These are phyloP conservation scores for Pyxicephalus adspersus DNA, from an alignment of 2,113 vertebrate genomes.

Conservation along the genomic window DNA sequence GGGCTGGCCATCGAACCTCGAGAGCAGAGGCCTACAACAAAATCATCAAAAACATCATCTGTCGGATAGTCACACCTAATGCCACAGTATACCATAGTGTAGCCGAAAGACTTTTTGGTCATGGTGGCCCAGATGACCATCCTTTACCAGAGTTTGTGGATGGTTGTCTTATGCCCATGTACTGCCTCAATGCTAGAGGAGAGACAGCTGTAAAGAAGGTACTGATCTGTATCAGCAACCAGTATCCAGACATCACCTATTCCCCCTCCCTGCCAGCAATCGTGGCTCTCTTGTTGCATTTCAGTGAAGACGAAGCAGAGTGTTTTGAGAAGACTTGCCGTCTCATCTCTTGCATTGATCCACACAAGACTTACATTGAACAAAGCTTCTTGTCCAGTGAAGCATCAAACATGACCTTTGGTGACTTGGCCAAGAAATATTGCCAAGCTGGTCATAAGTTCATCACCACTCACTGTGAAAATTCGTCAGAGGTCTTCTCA, in stretches of 20 bases:
- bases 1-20: constrained; percentile 72
- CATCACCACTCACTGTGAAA: constrained; percentile 78
- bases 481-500: constrained; percentile 84
- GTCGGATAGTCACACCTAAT: constrained; percentile 69
- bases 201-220: constrained; percentile 79
- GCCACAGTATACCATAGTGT: constrained; percentile 70
- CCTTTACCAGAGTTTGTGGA: constrained; percentile 81
- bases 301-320: constrained; percentile 81
- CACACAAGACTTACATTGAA: constrained; percentile 81
- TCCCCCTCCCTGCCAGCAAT: constrained; percentile 80
- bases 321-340: constrained; percentile 80
- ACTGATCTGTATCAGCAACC: constrained; percentile 74
- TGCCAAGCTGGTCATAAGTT: constrained; percentile 82
- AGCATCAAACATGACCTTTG: constrained; percentile 87
- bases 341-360: constrained; percentile 77
- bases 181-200: constrained; percentile 79
- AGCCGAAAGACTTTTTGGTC: constrained; percentile 71
- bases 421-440: constrained; percentile 85
- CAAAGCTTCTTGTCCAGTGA: constrained; percentile 82
- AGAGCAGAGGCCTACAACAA: constrained; percentile 81
- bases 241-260: constrained; percentile 81
- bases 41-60: constrained; percentile 76
- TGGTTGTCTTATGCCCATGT: constrained; percentile 77
- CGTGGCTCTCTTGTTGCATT: constrained; percentile 83
- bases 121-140: constrained; percentile 69